Conservation (phyloP, 2,113 vertebrate genomes). For the Gymnogyps californianus region DNA sequence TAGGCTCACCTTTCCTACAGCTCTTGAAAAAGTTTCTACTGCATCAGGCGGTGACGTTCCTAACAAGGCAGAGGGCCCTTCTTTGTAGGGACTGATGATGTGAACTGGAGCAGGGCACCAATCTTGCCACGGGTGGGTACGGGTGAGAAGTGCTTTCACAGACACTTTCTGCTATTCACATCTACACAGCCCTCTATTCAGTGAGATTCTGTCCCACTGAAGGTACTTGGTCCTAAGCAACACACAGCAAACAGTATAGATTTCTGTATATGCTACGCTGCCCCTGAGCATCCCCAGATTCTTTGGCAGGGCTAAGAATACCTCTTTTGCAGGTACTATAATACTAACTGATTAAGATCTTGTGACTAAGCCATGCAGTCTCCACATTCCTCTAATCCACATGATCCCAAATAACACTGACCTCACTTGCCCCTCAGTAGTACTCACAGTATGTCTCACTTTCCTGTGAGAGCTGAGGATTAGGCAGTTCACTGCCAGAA, state of each 20-base stretch:
- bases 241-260: not conserved
- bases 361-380: not conserved
- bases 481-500: not conserved
- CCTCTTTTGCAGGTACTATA: not conserved
- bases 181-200: not conserved
- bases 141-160: not conserved
- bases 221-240: not conserved
- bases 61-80: not conserved
- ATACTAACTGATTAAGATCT: not conserved
- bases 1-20: constrained; percentile 48
- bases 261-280: not conserved
- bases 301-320: not conserved
- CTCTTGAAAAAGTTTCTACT: not conserved
- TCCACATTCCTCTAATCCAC: not conserved
- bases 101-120: not conserved
- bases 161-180: not conserved
- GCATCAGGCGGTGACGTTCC: not conserved
- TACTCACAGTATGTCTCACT: not conserved
- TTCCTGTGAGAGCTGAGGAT: not conserved
- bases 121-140: rapidly evolving
- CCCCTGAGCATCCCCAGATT: not conserved
- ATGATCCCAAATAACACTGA: not conserved
- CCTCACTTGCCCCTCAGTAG: not conserved
- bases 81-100: no score
- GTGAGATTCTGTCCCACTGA: not conserved